These are phyloP conservation scores for Xestia sexstrigata DNA, from an alignment of 2,888 invertebrate species.

Conservation along the genomic window DNA sequence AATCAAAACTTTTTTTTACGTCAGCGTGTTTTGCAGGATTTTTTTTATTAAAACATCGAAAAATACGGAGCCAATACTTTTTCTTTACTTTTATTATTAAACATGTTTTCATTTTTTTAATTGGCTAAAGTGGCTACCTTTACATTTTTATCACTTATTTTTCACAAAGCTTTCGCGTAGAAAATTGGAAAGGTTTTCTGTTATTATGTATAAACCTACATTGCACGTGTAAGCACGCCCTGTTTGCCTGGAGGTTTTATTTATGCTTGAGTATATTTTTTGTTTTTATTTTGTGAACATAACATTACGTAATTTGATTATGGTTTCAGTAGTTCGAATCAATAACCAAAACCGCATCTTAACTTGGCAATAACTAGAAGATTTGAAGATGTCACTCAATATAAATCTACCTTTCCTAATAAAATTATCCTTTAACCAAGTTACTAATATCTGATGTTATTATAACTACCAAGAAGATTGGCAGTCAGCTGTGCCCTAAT, in stretches of 20 bases:
- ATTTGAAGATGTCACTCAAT: not conserved
- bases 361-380: not conserved
- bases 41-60: not conserved
- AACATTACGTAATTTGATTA: too few species aligned
- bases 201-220: too few species aligned
- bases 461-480: not conserved
- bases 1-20: slow-evolving; percentile 7
- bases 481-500: slow-evolving; percentile 5
- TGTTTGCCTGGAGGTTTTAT: too few species aligned
- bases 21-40: not conserved
- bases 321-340: not conserved
- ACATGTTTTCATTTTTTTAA: not conserved
- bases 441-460: slow-evolving; percentile 1
- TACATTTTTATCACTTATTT: not conserved
- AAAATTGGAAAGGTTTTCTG: not conserved
- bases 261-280: too few species aligned
- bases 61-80: not conserved
- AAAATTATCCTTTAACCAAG: not conserved
- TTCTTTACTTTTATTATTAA: not conserved
- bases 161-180: not conserved
- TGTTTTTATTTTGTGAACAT: too few species aligned
- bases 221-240: too few species aligned
- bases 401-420: not conserved
- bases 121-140: not conserved
- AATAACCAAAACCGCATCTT: not conserved